Conservation (phyloP, 2,113 vertebrate genomes). For the Prionailurus bengalensis region DNA sequence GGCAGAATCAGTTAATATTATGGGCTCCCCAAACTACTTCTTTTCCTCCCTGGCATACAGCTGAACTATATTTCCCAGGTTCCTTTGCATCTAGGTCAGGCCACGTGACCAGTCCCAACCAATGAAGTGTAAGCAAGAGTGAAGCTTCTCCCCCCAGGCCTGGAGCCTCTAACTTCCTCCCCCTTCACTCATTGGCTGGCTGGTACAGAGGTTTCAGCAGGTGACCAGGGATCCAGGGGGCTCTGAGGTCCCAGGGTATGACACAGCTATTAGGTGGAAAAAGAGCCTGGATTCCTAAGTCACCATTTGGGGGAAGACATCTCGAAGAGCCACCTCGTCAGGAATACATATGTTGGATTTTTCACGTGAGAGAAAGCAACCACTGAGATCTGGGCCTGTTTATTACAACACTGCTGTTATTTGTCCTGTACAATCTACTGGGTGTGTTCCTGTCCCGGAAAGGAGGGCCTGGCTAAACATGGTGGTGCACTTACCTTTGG, state of each 20-base stretch:
- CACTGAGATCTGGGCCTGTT: not conserved
- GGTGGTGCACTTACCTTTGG: not conserved
- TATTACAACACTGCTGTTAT: not conserved
- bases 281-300: not conserved
- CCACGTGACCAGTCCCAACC: not conserved
- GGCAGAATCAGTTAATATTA: not conserved
- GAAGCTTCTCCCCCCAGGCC: not conserved
- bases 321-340: not conserved
- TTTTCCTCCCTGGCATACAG: not conserved
- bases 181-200: not conserved
- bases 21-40: not conserved
- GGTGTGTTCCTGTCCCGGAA: not conserved
- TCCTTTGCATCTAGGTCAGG: not conserved
- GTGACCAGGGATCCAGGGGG: not conserved
- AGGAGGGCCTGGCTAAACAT: not conserved
- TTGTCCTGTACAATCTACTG: not conserved
- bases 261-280: not conserved
- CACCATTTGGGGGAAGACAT: not conserved
- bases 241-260: not conserved
- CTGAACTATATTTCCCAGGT: not conserved
- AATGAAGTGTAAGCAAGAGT: not conserved
- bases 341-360: not conserved
- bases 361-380: not conserved
- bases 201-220: not conserved
- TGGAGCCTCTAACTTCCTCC: not conserved